Evolutionary conservation across 2,888 invertebrate species (phyloP).

Genomic region (Eilema depressum): DNA sequence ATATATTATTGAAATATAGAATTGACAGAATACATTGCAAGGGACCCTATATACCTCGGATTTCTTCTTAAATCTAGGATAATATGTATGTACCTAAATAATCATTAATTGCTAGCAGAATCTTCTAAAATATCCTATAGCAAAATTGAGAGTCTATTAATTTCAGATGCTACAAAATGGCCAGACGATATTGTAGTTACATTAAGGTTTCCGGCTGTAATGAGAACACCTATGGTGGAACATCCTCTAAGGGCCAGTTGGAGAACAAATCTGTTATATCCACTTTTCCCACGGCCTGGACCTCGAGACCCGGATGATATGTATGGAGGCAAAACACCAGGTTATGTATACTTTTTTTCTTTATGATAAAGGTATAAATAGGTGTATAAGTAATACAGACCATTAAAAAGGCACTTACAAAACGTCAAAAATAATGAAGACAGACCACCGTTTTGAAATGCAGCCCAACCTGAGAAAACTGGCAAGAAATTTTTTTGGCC

Average conservation of each 20-base stretch:
- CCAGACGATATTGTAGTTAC: conserved; percentile 85
- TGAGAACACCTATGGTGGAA: conserved; percentile 81
- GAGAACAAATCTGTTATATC: conserved; percentile 91
- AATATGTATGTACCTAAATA: background rate
- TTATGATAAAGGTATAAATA: too few species aligned
- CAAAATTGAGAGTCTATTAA: background rate
- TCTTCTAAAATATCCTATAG: background rate
- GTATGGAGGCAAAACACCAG: conserved; percentile 86
- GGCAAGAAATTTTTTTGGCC: too few species aligned
- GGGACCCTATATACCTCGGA: background rate
- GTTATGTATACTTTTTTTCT: conserved; percentile 65
- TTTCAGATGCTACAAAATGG: conserved; percentile 76
- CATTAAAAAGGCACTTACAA: too few species aligned
- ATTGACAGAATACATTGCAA: background rate
- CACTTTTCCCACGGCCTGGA: conserved; percentile 89
- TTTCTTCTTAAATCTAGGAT: background rate
- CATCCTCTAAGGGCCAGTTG: conserved; percentile 86
- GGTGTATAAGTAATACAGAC: too few species aligned
- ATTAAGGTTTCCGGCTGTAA: conserved; percentile 89
- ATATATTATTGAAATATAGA: too few species aligned
- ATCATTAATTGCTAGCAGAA: background rate
- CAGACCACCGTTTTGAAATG: too few species aligned
- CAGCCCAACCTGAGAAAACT: too few species aligned
- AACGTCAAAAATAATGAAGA: too few species aligned
- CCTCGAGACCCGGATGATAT: conserved; percentile 87